phyloP scores from a whole-genome alignment of 2,888 invertebrate genomes.

The Nymphalis c-album region DNA sequence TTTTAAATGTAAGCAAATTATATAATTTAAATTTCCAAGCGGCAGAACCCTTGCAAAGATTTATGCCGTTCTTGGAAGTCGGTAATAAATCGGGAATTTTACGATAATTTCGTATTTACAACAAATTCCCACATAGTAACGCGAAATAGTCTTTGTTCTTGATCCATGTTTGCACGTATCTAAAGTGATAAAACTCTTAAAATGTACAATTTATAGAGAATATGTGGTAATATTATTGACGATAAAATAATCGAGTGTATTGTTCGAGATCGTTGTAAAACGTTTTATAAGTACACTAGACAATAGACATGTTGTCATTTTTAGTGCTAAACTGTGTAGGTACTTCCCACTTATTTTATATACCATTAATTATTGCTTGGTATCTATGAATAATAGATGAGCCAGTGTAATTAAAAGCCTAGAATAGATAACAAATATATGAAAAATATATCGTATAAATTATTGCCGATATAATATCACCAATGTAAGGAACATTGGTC shows the following conservation, averaged over 20 bases:
- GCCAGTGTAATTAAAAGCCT: no score
- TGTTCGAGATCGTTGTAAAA: not conserved
- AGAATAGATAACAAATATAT: no score
- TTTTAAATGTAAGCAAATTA: not conserved
- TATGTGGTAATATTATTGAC: not conserved
- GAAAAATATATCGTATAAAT: no score
- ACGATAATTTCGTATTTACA: slow-evolving; percentile 44
- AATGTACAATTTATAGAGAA: not conserved
- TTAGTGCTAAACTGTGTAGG: no score
- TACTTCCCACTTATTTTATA: no score
- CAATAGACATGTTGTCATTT: not conserved
- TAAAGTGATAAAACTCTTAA: slow-evolving; percentile 15
- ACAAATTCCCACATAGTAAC: slow-evolving; percentile 38
- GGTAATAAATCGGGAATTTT: slow-evolving; percentile 42
- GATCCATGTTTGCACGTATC: slow-evolving; percentile 12
- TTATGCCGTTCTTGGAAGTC: slow-evolving; percentile 36
- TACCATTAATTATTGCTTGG: no score
- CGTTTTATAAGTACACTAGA: not conserved
- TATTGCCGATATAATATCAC: no score
- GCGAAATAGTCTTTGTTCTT: slow-evolving; percentile 34
- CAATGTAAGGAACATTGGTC: no score
- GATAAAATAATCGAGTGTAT: slow-evolving; percentile 4
- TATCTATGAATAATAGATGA: no score
- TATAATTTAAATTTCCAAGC: slow-evolving; percentile 1
- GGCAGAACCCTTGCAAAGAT: slow-evolving; percentile 37